A percentile compares a stretch with the other conserved stretches of the same genome.
Evolutionary conservation across 2,888 invertebrate genomes (phyloP).

Genomic region (Marronus borbonicus): DNA sequence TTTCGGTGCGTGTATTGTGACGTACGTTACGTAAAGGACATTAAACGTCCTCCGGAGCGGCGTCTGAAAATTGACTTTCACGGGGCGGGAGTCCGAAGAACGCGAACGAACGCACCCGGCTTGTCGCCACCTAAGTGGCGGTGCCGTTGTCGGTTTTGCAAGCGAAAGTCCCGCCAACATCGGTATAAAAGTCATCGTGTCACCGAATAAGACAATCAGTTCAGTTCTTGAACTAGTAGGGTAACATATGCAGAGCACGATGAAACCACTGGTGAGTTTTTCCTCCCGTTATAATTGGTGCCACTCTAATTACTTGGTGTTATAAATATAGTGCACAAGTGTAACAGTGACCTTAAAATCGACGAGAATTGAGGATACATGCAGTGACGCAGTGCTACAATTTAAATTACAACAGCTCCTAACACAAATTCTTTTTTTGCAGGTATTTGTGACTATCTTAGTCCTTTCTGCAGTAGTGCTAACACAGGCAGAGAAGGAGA

Average conservation of each 20-base stretch:
- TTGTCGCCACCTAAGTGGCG: constrained; percentile 56
- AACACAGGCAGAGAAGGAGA: constrained; percentile 80
- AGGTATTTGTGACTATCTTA: constrained; percentile 78
- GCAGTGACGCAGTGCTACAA: constrained; percentile 27
- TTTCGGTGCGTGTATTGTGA: constrained; percentile 46
- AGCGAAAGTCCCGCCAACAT: constrained; percentile 72
- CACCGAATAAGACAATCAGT: constrained; percentile 73
- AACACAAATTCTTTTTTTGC: constrained; percentile 54
- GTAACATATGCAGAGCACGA: constrained; percentile 64
- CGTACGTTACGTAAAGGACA: constrained; percentile 67
- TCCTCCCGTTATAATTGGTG: constrained; percentile 2
- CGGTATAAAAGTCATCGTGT: constrained; percentile 74
- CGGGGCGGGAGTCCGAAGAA: constrained; percentile 50
- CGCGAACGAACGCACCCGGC: constrained; percentile 22
- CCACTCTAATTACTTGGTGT: constrained; percentile 9
- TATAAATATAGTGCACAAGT: constrained; percentile 13
- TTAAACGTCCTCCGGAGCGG: constrained; percentile 58
- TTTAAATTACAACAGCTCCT: constrained; percentile 6
- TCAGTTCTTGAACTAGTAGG: constrained; percentile 73
- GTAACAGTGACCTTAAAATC: constrained; percentile 47
- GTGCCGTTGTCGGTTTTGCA: constrained; percentile 66
- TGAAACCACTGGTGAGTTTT: constrained; percentile 74
- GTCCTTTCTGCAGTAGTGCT: constrained; percentile 79
- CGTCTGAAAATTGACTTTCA: constrained; percentile 66
- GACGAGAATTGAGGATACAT: constrained; percentile 11